Percentiles rank a stretch among this genome's conserved stretches.
Evolutionary conservation across 2,797 vertebrate species (phyloP).

Genomic region (Synanceia verrucosa): DNA sequence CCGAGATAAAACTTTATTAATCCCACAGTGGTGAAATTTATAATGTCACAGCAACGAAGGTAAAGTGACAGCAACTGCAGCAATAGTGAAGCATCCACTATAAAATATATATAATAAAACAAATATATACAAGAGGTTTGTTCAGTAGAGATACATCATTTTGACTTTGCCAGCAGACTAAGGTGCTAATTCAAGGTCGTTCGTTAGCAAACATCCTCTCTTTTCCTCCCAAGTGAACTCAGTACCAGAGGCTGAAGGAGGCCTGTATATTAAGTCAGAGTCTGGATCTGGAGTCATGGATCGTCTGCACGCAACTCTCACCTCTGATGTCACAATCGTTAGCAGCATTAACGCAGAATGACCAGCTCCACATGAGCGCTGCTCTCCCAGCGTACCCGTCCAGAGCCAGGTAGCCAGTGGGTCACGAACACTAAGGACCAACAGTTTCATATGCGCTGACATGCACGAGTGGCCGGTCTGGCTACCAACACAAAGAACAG

Average conservation of each 20-base stretch:
- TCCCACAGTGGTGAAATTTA: no score
- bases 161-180: slow-evolving; percentile 1
- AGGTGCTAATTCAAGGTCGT: background rate
- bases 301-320: background rate
- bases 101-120: no score
- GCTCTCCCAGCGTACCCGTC: background rate
- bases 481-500: no score
- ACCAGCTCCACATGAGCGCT: background rate
- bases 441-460: background rate
- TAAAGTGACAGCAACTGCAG: no score
- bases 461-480: no score
- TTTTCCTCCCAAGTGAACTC: background rate
- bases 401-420: background rate
- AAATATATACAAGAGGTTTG: no score
- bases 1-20: no score
- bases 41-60: no score
- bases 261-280: background rate
- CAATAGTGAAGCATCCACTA: no score
- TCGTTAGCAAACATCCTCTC: background rate
- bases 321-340: background rate
- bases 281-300: background rate
- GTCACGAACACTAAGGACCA: background rate
- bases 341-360: background rate
- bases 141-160: background rate
- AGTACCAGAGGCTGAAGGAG: background rate